These are phyloP conservation scores for Spatulosminthurus flaviceps DNA, from an alignment of 2,888 invertebrate genomes.

Conservation along the genomic window DNA sequence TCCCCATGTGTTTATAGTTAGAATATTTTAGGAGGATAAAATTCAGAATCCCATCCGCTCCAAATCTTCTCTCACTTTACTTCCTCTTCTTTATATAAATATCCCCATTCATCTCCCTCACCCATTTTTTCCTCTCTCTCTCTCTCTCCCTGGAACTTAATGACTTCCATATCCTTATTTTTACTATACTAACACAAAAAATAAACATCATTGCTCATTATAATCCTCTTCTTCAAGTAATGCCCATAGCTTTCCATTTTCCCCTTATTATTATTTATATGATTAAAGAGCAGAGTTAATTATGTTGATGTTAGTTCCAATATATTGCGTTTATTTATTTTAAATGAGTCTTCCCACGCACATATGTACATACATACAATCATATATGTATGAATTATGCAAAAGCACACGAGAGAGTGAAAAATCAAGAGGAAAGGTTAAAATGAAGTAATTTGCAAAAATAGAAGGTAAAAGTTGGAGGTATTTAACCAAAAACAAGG, in stretches of 20 bases:
- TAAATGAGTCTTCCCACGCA: not conserved
- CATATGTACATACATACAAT: no score
- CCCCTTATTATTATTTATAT: no score
- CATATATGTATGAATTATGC: no score
- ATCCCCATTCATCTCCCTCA: no score
- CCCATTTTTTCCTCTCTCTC: no score
- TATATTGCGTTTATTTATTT: not conserved
- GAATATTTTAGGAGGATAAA: not conserved
- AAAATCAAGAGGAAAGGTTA: not conserved
- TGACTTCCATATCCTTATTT: no score
- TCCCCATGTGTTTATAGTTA: no score
- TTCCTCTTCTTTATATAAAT: not conserved
- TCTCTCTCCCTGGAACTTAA: no score
- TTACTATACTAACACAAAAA: no score
- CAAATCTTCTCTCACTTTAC: not conserved
- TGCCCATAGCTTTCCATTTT: no score
- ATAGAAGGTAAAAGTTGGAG: conserved; percentile 13
- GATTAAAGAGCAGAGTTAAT: conserved; percentile 4
- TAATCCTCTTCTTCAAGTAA: no score
- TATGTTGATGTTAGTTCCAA: not conserved
- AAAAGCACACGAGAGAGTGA: not conserved
- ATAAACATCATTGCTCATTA: no score
- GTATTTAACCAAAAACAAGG: conserved; percentile 30
- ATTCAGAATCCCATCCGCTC: not conserved
- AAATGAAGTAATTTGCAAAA: conserved; percentile 28